Percentiles rank a stretch among this genome's conserved stretches.
Evolutionary conservation across 2,888 invertebrate species (phyloP).

Genomic region (Eucera pruinosa): DNA sequence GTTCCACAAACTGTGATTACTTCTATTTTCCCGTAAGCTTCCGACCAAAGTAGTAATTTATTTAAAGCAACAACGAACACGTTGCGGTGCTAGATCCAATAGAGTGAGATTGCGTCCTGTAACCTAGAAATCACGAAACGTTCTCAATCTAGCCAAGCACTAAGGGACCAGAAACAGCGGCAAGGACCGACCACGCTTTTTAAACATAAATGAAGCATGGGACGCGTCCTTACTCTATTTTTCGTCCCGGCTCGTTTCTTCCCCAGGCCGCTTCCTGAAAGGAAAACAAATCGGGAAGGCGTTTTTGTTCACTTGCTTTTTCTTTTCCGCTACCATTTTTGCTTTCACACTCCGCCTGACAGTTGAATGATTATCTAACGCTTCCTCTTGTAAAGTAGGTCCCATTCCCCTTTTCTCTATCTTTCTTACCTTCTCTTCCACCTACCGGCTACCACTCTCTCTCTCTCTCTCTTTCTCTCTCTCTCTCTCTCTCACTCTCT

Average conservation of each 20-base stretch:
- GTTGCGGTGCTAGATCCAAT: background rate
- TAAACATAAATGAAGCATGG: slow-evolving; percentile 25
- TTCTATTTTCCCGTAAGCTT: background rate
- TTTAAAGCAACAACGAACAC: slow-evolving; percentile 10
- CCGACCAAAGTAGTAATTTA: background rate
- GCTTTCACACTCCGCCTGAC: slow-evolving; percentile 61
- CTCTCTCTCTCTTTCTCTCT: slow-evolving; percentile 7
- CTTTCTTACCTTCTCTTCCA: background rate
- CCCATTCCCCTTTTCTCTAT: slow-evolving; percentile 48
- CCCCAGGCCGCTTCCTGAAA: slow-evolving; percentile 34
- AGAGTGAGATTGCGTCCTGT: slow-evolving; percentile 10
- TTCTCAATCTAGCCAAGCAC: background rate
- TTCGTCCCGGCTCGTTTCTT: slow-evolving; percentile 46
- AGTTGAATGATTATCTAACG: slow-evolving; percentile 77
- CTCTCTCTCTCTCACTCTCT: slow-evolving; percentile 9
- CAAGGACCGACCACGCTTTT: background rate
- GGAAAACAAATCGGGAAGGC: slow-evolving; percentile 70
- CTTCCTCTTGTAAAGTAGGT: slow-evolving; percentile 71
- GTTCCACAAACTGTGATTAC: background rate
- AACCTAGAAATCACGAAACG: slow-evolving; percentile 12
- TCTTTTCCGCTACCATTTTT: slow-evolving; percentile 37
- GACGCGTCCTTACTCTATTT: slow-evolving; percentile 30
- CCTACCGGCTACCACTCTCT: slow-evolving; percentile 20
- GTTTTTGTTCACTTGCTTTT: slow-evolving; percentile 63
- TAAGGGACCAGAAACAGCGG: background rate